Conservation (phyloP, 1,140 invertebrate genomes). For the Drosophila prosaltans region DNA sequence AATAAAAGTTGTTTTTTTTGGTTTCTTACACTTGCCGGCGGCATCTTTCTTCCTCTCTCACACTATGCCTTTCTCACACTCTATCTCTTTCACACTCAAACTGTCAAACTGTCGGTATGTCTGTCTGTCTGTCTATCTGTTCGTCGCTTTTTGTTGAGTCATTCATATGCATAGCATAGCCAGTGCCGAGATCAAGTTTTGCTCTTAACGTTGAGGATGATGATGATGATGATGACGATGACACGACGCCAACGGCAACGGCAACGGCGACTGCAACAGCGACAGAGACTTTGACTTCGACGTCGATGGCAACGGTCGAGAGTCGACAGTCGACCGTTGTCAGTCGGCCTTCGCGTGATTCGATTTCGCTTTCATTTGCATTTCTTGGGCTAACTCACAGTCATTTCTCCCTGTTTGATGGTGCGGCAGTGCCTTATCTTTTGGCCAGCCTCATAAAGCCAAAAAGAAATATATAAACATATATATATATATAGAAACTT, state of each 20-base stretch:
- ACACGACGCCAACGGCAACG: background rate
- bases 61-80: background rate
- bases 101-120: constrained; percentile 3
- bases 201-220: constrained; percentile 14
- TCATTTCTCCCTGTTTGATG: constrained; percentile 34
- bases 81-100: background rate
- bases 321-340: constrained; percentile 26
- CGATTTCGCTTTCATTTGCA: constrained; percentile 72
- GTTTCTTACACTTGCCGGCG: constrained; percentile 3
- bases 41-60: background rate
- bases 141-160: constrained; percentile 43
- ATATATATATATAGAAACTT: constrained; percentile 8
- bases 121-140: background rate
- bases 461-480: too few species aligned
- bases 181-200: constrained; percentile 45
- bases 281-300: background rate
- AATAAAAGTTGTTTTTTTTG: constrained; percentile 22
- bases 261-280: background rate
- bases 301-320: constrained; percentile 5
- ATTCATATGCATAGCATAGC: constrained; percentile 36
- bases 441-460: constrained; percentile 12
- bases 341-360: constrained; percentile 57
- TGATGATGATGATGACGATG: constrained; percentile 11
- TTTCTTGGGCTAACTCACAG: constrained; percentile 36
- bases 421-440: constrained; percentile 16